phyloP scores from a whole-genome alignment of 1,140 invertebrate species.

The Potamilus streckersoni region DNA sequence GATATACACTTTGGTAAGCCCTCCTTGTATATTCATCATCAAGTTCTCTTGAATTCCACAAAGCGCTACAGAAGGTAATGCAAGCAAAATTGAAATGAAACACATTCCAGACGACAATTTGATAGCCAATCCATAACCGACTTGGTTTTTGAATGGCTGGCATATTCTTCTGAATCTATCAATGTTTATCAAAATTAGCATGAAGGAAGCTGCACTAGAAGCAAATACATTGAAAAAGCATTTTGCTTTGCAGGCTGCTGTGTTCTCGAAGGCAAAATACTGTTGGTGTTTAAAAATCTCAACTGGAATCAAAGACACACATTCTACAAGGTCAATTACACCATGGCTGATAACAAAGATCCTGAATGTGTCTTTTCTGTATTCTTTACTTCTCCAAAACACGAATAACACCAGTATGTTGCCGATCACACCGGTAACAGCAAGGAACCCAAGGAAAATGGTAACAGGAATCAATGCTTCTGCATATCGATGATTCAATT shows the following conservation, averaged over 20 bases:
- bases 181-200: constrained; percentile 21
- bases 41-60: constrained; percentile 9
- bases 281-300: constrained; percentile 22
- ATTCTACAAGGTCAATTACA: constrained; percentile 15
- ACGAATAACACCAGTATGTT: constrained; percentile 19
- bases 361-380: constrained; percentile 21
- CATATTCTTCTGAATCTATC: constrained; percentile 24
- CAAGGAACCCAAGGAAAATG: constrained; percentile 20
- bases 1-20: constrained; percentile 1
- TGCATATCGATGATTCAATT: constrained; percentile 20
- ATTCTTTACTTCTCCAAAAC: constrained; percentile 8
- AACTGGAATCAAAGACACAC: constrained; percentile 12
- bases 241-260: constrained; percentile 19
- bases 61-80: constrained; percentile 18
- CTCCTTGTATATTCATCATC: constrained; percentile 7
- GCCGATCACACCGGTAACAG: constrained; percentile 17
- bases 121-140: constrained; percentile 2
- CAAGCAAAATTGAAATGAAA: constrained; percentile 6
- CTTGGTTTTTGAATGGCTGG: constrained; percentile 23
- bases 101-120: constrained; percentile 10
- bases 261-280: constrained; percentile 12
- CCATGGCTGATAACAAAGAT: constrained; percentile 21
- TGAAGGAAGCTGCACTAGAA: neutral
- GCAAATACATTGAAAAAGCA: constrained; percentile 28
- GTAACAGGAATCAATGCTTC: constrained; percentile 13